Evolutionary conservation across 2,797 vertebrate genomes (phyloP), one percentile per base, ranked within the genome.

Genomic region (Passerculus sandwichensis): DNA sequence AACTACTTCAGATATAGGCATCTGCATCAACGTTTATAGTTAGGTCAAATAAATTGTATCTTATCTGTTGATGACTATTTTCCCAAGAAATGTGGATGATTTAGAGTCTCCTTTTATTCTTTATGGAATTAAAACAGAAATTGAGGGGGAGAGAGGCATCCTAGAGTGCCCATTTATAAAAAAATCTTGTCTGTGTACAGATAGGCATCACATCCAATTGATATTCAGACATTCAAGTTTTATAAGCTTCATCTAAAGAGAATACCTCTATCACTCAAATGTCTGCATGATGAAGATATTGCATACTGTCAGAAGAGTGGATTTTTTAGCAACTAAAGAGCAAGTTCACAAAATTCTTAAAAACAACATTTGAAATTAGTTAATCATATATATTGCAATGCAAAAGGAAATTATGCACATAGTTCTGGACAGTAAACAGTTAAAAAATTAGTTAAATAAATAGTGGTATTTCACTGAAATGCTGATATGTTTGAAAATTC

Each of bases 171-270:
- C 30, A 62, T 81, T 91, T 88, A 90, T 62, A 88, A 48, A 82
- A 25, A 60, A 70, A 88, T 92, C 78, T 80, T 85, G 64, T 40
- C 70, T 83, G 25, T 87, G 62, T 90, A 90, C 57, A 77, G 74
- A 75, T 76, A 92, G 15, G 18, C 40, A 85, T 77, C 66, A 91
- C 29, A 70, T 89, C n/a, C 56, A 75, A 65, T 73, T 96, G 70
- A 92, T 92, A 95, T 93, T 93, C 92, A 96, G 70, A 70, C 81
- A 88, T 84, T 72, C 54, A 85, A 66, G 15, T 89, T 91, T 95
- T 91, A 93, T 91, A 93, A 71, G 70, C 23, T 91, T 91, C 70
- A 88, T 84, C 44, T 94, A 73, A 93, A 82, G 61, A 91, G n/a
- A 83, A 90, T 75, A 89, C 16, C 11, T 88, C 69, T n/a, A 65